Percentiles rank a stretch among this genome's conserved stretches.
phyloP scores from a whole-genome alignment of 2,113 vertebrate species.

The Mirza zaza region DNA sequence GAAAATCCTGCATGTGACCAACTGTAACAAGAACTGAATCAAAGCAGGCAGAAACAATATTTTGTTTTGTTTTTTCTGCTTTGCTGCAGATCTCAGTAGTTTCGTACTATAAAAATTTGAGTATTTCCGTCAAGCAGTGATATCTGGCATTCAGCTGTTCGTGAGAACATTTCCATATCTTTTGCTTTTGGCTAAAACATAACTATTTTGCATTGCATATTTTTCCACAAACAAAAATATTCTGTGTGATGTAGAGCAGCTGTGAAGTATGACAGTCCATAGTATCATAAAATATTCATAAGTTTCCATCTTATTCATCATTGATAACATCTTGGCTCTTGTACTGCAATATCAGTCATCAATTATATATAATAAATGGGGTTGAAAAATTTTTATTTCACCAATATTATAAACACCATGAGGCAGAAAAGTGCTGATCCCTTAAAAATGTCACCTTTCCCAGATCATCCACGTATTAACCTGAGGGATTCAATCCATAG shows the following conservation, averaged over 20 bases:
- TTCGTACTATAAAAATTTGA: constrained; percentile 77
- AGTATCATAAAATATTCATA: constrained; percentile 40
- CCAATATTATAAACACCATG: not conserved
- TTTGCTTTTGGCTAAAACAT: constrained; percentile 75
- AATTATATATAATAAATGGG: not conserved
- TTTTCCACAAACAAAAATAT: constrained; percentile 61
- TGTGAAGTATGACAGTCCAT: constrained; percentile 1
- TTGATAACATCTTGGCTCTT: constrained; percentile 36
- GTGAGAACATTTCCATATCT: constrained; percentile 77
- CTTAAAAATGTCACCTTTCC: not conserved
- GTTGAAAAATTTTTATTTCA: not conserved
- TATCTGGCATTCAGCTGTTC: constrained; percentile 77
- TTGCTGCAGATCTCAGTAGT: constrained; percentile 63
- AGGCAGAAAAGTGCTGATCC: not conserved
- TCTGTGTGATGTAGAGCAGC: constrained; percentile 60
- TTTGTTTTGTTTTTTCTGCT: not conserved
- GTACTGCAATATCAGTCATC: not conserved
- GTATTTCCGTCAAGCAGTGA: constrained; percentile 73
- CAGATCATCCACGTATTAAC: not conserved
- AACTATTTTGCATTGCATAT: constrained; percentile 58
- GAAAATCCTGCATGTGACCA: constrained; percentile 59
- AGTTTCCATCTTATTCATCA: constrained; percentile 62
- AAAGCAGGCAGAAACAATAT: constrained; percentile 33
- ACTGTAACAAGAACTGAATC: constrained; percentile 59
- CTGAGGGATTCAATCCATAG: not conserved